Conservation (phyloP, 2,113 vertebrate species). For the Phyllostomus hastatus region DNA sequence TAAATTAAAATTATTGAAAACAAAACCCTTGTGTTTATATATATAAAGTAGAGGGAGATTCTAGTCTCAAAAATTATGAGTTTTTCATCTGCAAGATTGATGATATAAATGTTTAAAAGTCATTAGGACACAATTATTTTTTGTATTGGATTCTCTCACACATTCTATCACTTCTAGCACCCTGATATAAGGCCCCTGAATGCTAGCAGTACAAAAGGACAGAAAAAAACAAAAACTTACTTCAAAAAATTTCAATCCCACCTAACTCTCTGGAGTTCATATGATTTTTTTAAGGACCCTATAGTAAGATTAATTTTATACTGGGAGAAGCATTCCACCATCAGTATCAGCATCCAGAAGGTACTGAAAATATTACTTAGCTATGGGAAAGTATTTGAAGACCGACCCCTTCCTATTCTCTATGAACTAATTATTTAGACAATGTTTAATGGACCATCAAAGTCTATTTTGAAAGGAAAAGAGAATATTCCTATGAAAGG, state of each 20-base stretch:
- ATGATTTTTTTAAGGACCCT: background rate
- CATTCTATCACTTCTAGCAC: background rate
- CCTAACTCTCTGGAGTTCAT: background rate
- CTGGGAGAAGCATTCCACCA: background rate
- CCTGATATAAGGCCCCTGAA: background rate
- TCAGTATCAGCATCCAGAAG: background rate
- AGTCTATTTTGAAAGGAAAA: background rate
- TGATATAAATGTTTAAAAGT: background rate
- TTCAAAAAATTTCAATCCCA: background rate
- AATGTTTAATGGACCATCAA: background rate
- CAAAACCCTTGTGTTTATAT: background rate
- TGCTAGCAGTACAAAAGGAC: background rate
- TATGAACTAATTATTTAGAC: background rate
- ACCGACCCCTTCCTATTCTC: background rate
- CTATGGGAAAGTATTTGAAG: background rate
- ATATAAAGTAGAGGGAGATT: background rate
- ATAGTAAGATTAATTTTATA: background rate
- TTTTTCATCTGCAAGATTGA: background rate
- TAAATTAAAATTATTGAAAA: background rate
- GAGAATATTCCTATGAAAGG: background rate
- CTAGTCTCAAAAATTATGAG: background rate
- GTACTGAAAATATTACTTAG: background rate
- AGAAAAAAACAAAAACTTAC: background rate
- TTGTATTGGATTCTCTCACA: background rate
- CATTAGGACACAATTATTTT: background rate